Percentiles rank a stretch among this genome's conserved stretches.
Evolutionary conservation across 2,113 vertebrate genomes (phyloP).

Genomic region (Spheniscus mendiculus): DNA sequence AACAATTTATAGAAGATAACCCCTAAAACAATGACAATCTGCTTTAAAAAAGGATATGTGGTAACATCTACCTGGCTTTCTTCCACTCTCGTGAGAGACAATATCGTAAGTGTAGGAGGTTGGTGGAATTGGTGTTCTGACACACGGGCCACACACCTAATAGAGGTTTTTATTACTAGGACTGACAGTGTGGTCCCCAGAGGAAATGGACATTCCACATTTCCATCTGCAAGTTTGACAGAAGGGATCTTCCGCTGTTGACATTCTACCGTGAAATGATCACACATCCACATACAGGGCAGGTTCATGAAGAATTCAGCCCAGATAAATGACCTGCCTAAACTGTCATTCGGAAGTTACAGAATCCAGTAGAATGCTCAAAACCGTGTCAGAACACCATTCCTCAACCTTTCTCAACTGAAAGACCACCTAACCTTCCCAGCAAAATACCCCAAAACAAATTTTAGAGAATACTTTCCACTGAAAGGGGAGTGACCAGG

Average conservation of each 20-base stretch:
- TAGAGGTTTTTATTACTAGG: background rate
- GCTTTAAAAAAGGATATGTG: background rate
- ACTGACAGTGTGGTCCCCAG: background rate
- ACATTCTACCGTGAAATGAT: background rate
- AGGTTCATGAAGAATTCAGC: background rate
- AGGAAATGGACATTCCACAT: background rate
- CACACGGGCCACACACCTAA: background rate
- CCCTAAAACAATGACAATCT: background rate
- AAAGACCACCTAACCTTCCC: background rate
- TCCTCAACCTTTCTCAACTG: background rate
- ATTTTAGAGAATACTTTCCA: background rate
- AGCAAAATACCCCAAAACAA: background rate
- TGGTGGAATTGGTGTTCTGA: background rate
- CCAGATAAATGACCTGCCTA: background rate
- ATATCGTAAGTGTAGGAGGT: background rate
- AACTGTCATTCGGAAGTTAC: background rate
- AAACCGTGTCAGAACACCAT: background rate
- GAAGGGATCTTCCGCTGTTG: background rate
- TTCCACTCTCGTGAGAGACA: background rate
- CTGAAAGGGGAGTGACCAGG: background rate
- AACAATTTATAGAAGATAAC: background rate
- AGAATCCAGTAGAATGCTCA: background rate
- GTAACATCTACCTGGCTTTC: background rate
- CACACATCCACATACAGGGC: background rate
- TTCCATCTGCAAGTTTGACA: background rate